phyloP scores from a whole-genome alignment of 2,888 invertebrate genomes.

The Tetramorium bicarinatum region DNA sequence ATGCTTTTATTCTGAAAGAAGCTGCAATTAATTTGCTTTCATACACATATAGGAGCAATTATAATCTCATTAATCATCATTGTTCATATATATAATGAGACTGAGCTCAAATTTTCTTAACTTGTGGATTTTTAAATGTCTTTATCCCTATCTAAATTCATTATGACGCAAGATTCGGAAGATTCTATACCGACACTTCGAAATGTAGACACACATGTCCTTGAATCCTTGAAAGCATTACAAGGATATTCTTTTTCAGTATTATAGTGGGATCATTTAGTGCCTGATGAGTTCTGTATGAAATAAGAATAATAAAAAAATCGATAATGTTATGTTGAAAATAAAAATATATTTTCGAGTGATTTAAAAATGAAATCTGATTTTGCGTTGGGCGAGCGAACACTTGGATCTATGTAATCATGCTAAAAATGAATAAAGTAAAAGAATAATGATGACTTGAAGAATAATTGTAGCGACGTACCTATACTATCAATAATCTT shows the following conservation, averaged over 20 bases:
- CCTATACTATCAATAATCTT: constrained; percentile 6
- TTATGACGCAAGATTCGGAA: neutral
- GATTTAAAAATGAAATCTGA: neutral
- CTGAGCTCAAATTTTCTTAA: neutral
- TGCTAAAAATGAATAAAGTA: neutral
- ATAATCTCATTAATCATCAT: constrained; percentile 36
- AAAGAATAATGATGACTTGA: neutral
- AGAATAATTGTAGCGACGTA: neutral
- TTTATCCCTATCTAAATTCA: constrained; percentile 17
- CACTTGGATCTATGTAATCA: neutral
- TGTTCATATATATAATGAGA: neutral
- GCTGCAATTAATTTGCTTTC: constrained; percentile 6
- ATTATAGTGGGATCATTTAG: neutral
- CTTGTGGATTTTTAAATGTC: neutral
- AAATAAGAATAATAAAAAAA: neutral
- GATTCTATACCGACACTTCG: neutral
- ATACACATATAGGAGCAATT: neutral
- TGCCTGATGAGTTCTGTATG: neutral
- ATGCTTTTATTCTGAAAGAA: constrained; percentile 13
- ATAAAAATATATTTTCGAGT: neutral
- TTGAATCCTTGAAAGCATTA: constrained; percentile 33
- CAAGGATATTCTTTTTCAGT: constrained; percentile 18
- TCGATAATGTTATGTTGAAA: neutral
- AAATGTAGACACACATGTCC: neutral
- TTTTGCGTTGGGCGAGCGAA: neutral